Base-by-base conservation (phyloP, 1,140 invertebrate species). In the Elymnias hypermnestra region DNA sequence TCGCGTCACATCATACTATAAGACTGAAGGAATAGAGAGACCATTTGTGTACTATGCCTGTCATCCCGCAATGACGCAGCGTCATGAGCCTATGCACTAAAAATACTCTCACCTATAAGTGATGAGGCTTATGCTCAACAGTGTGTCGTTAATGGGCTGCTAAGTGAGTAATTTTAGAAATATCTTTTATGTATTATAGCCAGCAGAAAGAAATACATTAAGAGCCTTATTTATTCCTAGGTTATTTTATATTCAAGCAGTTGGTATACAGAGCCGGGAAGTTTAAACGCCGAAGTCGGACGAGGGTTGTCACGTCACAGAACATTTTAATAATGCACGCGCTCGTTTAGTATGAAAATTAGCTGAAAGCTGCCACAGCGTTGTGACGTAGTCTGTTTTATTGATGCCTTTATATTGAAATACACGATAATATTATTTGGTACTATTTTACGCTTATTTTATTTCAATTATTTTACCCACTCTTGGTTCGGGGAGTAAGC, bases 271-370 rank as follows among this genome's bases (percentile, higher is more conserved):
- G 40, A 59, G 37, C 33, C 36, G 49, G 53, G 57, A 75, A 77
- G 64, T 73, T 72, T 75, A 72, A 72, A 72, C 59, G 57, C 14
- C 45, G 52, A 58, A 67, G 57, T 67, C 55, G 58, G 57, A 53
- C 53, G 58, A 70, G 65, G 60, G 63, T 48, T 72, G 78, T 75
- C 76, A 69, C 71, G 60, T 63, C 49, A 64, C 49, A 57, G 53
- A 59, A 68, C 60, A 67, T 77, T 83, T 83, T 83, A 83, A 81
- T 83, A 83, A 83, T 81, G 71, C 63, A 83, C 57, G 42, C 56
- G 66, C 56, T 83, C 76, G 76, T 83, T 78, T 72, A 69, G 66
- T 81, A 81, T 83, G 76, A 83, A 81, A 78, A 83, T 83, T 83
- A 81, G 71, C 65, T 65, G 53, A 61, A 57, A 49, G 66, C 21